Evolutionary conservation across 2,888 invertebrate species (phyloP), one percentile per base, ranked within the genome.

Genomic region (Drosophila tripunctata): DNA sequence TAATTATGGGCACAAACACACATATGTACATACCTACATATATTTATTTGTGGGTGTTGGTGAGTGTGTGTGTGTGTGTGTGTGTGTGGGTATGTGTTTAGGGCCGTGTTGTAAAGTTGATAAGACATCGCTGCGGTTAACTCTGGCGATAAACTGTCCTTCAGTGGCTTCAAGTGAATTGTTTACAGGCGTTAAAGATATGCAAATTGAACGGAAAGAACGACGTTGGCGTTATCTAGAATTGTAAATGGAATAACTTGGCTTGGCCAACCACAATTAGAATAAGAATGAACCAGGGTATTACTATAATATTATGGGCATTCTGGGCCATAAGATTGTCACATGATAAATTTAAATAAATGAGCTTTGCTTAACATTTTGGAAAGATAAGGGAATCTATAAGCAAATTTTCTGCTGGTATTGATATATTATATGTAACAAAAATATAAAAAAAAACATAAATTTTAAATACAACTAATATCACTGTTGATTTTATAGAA

Each of bases 91-190:
- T 61, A 17, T 38, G 40, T 56, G 24, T 44, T 60, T 56, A 48
- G 52, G 10, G 45, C 14, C 50, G n/a, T 51, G 55, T 36, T 75
- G 21, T 63, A 57, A 63, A 75, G 51, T 54, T 63, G 57, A 75
- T 72, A 70, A 72, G 57, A 65, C 33, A 22, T 35, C 22, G 48
- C 27, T 69, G 70, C 35, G 57, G 47, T 51, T 64, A 75, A 64
- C 71, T 75, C 17, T 15, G 57, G 38, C 51, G 58, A 72, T 72
- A 72, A 72, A 70, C 43, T 48, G 71, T 70, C 41, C 50, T 50
- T 40, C n/a, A n/a, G n/a, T 63, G 35, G 27, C 44, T 44, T 17
- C 10, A n/a, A 35, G 35, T 68, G 54, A 57, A 57, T 62, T 55
- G 47, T 52, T 62, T 54, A 52, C 55, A 44, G 51, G 62, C 48